Evolutionary conservation across 2,797 vertebrate species (phyloP).

Genomic region (Coregonus ussuriensis): DNA sequence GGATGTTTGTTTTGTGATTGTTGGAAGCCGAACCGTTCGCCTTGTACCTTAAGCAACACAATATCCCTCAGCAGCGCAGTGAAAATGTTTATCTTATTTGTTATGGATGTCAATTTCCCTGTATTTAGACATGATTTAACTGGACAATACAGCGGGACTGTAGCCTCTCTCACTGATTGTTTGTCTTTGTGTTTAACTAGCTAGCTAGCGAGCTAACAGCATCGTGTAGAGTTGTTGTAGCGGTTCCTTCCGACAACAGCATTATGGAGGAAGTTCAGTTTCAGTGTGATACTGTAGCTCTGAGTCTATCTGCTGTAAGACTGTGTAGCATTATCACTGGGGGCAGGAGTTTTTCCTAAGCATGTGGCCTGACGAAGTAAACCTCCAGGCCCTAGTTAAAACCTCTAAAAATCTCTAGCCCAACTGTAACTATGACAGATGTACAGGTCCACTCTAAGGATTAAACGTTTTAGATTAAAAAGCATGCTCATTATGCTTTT

Average conservation of each 20-base stretch:
- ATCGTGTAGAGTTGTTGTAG: constrained; percentile 34
- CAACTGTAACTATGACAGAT: neutral
- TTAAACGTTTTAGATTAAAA: neutral
- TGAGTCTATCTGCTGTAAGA: too few relatives aligned
- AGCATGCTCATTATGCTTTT: too few relatives aligned
- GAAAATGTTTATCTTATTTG: constrained; percentile 71
- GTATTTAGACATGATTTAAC: constrained; percentile 68
- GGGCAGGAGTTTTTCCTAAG: too few relatives aligned
- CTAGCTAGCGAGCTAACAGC: neutral
- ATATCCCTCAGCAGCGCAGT: constrained; percentile 56
- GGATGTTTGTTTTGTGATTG: constrained; percentile 77
- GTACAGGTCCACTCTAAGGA: neutral
- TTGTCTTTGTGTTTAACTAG: constrained; percentile 28
- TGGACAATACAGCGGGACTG: constrained; percentile 59
- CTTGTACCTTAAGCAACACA: constrained; percentile 60
- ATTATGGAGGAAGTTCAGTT: neutral
- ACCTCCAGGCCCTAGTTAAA: too few relatives aligned
- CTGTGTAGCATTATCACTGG: too few relatives aligned
- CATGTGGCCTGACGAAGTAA: too few relatives aligned
- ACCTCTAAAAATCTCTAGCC: neutral
- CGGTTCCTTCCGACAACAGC: constrained; percentile 6
- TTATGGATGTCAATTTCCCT: constrained; percentile 73
- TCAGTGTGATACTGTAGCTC: neutral
- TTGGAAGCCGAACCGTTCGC: constrained; percentile 63
- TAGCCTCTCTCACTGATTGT: constrained; percentile 19